phyloP scores from a whole-genome alignment of 2,888 invertebrate genomes.

The Cabera pusaria region DNA sequence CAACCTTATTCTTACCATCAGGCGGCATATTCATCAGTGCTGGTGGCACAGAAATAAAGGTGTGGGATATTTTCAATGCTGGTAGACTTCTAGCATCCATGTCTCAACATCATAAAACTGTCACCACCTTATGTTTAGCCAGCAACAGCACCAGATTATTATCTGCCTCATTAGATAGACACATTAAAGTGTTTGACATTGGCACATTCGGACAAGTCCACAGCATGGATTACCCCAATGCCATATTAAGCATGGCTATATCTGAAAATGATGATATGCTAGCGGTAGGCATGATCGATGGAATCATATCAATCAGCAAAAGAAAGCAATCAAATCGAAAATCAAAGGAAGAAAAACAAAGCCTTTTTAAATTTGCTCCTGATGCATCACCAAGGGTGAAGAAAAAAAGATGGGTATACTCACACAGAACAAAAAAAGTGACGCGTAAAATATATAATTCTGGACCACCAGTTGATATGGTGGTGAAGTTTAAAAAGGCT shows the following conservation, averaged over 20 bases:
- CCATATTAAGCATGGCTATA: constrained; percentile 93
- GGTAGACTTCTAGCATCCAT: constrained; percentile 93
- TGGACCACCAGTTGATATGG: constrained; percentile 12
- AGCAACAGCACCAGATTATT: constrained; percentile 92
- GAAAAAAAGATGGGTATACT: no score
- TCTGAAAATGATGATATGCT: constrained; percentile 91
- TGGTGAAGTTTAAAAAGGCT: constrained; percentile 46
- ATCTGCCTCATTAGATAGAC: constrained; percentile 96
- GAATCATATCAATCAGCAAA: constrained; percentile 93
- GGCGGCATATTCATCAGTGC: constrained; percentile 96
- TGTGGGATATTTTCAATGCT: constrained; percentile 96
- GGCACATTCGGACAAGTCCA: constrained; percentile 94
- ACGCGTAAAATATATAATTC: no score
- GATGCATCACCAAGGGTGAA: constrained; percentile 51
- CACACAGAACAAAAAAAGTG: constrained; percentile 19
- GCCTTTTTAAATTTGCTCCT: constrained; percentile 78
- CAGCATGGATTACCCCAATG: constrained; percentile 94
- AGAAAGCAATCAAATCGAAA: constrained; percentile 84
- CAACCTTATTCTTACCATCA: constrained; percentile 92
- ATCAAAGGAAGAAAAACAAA: constrained; percentile 53
- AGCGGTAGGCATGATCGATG: constrained; percentile 96
- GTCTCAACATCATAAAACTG: constrained; percentile 97
- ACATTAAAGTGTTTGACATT: constrained; percentile 96
- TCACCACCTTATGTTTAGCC: constrained; percentile 93
- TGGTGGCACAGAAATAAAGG: constrained; percentile 94